phyloP scores from a whole-genome alignment of 1,140 invertebrate species.

The Drosophila bipectinata region DNA sequence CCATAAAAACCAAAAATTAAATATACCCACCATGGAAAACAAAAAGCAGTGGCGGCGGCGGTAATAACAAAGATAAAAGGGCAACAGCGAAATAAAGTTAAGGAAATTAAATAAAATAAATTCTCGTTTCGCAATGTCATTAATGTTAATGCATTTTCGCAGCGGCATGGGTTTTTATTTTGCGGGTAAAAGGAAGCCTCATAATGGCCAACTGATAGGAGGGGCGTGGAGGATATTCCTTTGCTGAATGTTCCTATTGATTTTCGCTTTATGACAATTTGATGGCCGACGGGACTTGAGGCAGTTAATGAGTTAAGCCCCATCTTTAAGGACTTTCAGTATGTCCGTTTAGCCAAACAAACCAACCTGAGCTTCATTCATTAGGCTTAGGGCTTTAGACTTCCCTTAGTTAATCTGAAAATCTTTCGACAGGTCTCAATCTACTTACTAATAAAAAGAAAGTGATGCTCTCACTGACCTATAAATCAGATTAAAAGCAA shows the following conservation, averaged over 20 bases:
- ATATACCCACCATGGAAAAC: conserved; percentile 53
- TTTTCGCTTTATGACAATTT: conserved; percentile 68
- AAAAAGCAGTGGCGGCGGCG: conserved; percentile 19
- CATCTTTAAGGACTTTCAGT: conserved; percentile 15
- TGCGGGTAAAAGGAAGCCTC: conserved; percentile 17
- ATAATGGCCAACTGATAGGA: conserved; percentile 45
- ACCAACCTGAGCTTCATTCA: conserved; percentile 16
- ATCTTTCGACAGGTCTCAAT: neutral
- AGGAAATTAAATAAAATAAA: conserved; percentile 78
- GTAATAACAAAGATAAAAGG: conserved; percentile 44
- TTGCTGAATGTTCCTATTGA: conserved; percentile 61
- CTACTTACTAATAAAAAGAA: conserved; percentile 5
- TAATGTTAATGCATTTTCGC: conserved; percentile 68
- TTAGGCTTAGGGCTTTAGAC: conserved; percentile 1
- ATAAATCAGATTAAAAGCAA: conserved; percentile 70
- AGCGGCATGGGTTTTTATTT: conserved; percentile 6
- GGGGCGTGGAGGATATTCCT: conserved; percentile 10
- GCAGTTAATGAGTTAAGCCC: conserved; percentile 41
- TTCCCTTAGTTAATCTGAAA: neutral
- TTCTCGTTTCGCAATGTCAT: conserved; percentile 72
- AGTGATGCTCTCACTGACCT: conserved; percentile 35
- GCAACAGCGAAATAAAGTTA: conserved; percentile 48
- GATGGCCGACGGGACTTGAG: conserved; percentile 46
- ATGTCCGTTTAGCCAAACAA: conserved; percentile 5
- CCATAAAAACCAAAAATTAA: conserved; percentile 74